phyloP scores from a whole-genome alignment of 2,797 vertebrate genomes.

The Smutsia temminckii region DNA sequence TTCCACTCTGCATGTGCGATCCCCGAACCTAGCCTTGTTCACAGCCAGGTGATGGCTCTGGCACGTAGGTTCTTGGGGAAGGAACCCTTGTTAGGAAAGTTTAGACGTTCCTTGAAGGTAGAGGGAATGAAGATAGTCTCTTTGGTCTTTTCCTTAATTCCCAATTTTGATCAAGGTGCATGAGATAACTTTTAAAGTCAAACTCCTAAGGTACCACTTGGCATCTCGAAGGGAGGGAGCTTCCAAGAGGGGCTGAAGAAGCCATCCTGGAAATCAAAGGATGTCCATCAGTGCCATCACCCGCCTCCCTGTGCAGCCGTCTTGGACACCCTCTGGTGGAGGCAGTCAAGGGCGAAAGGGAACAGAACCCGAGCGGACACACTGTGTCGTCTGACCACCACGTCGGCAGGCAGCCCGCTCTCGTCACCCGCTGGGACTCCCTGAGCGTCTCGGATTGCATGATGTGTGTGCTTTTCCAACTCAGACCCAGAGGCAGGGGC shows the following conservation, averaged over 20 bases:
- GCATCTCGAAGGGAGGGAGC: background rate
- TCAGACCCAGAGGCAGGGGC: background rate
- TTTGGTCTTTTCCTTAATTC: background rate
- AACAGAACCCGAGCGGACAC: background rate
- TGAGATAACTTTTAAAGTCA: background rate
- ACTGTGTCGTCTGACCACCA: background rate
- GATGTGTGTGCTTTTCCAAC: accelerated
- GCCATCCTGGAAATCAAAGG: accelerated
- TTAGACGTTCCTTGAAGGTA: background rate
- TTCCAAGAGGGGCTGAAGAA: background rate
- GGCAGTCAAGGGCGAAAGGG: background rate
- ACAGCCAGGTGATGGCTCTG: background rate
- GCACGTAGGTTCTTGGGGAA: accelerated
- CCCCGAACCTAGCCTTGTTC: background rate
- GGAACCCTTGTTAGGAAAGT: background rate
- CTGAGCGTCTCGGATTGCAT: accelerated
- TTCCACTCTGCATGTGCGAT: background rate
- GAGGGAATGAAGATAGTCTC: background rate
- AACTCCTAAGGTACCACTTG: background rate
- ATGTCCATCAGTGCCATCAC: accelerated
- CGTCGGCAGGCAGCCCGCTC: accelerated
- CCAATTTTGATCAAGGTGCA: background rate
- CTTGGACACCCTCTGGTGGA: background rate
- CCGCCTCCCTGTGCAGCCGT: accelerated
- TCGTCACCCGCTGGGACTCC: accelerated